Conservation (phyloP, 37 sponge, comb jelly and placozoan species). For the Chondrosia reniformis region DNA sequence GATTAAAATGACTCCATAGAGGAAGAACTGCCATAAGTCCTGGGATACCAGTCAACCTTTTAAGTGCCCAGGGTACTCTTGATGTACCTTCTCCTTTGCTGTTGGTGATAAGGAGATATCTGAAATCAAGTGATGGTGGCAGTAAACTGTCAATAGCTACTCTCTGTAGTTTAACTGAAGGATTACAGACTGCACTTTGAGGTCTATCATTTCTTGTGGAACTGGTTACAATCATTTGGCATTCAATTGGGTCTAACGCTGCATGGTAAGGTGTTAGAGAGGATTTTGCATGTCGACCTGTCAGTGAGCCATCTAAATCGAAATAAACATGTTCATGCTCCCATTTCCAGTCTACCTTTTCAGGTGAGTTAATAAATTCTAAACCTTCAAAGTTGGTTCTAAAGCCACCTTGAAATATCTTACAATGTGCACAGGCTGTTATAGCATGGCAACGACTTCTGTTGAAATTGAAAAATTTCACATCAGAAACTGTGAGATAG, state of each 20-base stretch:
- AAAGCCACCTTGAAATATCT: constrained; percentile 72
- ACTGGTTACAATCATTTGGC: constrained; percentile 10
- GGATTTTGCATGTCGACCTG: constrained; percentile 35
- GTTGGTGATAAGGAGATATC: constrained; percentile 10
- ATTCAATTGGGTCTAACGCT: constrained; percentile 33
- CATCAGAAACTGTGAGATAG: constrained; percentile 61
- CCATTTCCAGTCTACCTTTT: constrained; percentile 67
- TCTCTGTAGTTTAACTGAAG: constrained; percentile 32
- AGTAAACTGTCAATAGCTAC: constrained; percentile 40
- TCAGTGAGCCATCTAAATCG: constrained; percentile 88
- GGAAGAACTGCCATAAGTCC: constrained; percentile 84
- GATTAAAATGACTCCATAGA: constrained; percentile 31
- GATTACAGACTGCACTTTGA: constrained; percentile 56
- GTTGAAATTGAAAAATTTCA: constrained; percentile 82
- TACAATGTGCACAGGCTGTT: constrained; percentile 75
- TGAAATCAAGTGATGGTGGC: constrained; percentile 46
- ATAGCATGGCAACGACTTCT: constrained; percentile 47
- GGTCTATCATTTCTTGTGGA: background rate
- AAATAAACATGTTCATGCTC: constrained; percentile 70
- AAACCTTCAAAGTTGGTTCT: constrained; percentile 60
- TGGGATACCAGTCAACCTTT: constrained; percentile 49
- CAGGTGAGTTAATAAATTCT: constrained; percentile 36
- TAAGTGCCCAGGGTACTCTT: constrained; percentile 42
- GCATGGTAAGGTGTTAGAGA: constrained; percentile 38
- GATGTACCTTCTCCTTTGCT: too few species aligned